phyloP scores from a whole-genome alignment of 2,888 invertebrate species.

The Lasioglossum morio region DNA sequence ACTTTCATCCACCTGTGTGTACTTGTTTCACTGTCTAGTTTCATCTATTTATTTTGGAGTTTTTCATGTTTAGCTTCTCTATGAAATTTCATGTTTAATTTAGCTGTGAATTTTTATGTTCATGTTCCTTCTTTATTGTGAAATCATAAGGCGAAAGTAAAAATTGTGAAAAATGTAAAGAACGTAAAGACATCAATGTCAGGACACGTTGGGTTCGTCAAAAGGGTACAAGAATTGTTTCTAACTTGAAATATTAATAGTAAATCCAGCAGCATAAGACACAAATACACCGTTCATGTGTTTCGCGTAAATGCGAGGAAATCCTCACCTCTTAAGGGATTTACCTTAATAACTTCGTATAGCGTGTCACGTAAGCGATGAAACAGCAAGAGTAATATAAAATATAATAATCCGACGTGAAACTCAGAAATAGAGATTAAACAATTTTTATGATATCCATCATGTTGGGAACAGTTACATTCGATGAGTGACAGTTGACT shows the following conservation, averaged over 20 bases:
- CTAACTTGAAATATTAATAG: neutral
- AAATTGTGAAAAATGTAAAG: too few relatives aligned
- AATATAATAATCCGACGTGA: neutral
- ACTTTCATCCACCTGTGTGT: neutral
- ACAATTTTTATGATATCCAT: neutral
- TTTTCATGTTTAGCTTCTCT: too few relatives aligned
- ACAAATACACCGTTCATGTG: neutral
- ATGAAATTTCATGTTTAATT: too few relatives aligned
- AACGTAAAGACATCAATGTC: neutral
- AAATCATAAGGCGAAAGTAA: too few relatives aligned
- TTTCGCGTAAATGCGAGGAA: neutral
- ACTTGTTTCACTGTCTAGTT: neutral
- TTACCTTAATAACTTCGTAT: neutral
- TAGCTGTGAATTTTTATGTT: too few relatives aligned
- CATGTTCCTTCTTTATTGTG: too few relatives aligned
- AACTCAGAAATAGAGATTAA: neutral
- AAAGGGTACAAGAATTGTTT: neutral
- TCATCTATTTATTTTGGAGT: too few relatives aligned
- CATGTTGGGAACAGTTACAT: neutral
- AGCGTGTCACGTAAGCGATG: neutral
- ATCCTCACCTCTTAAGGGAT: constrained; percentile 7
- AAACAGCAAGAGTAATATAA: neutral
- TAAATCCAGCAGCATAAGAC: neutral
- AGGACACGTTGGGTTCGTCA: neutral
- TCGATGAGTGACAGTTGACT: neutral